Conservation (phyloP, 2,797 vertebrate genomes). For the Bradypus variegatus region DNA sequence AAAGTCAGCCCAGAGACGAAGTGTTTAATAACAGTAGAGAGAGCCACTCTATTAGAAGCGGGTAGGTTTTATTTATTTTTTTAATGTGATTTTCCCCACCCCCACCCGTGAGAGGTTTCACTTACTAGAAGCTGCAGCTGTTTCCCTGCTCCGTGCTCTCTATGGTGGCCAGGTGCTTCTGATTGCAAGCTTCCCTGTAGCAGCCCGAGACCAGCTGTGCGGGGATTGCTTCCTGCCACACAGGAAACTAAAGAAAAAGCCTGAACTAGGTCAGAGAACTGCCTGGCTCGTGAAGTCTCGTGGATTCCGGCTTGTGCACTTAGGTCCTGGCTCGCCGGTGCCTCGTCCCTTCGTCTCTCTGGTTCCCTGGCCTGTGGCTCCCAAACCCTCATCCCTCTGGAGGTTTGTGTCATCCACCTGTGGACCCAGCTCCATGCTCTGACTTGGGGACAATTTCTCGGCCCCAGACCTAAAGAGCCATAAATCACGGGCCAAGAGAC, state of each 20-base stretch:
- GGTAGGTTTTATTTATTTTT: slow-evolving; percentile 24
- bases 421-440: background rate
- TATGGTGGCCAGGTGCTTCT: slow-evolving; percentile 40
- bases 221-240: slow-evolving; percentile 46
- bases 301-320: background rate
- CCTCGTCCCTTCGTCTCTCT: background rate
- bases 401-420: background rate
- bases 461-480: background rate
- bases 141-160: background rate
- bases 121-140: slow-evolving; percentile 13
- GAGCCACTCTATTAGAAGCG: background rate
- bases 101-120: background rate
- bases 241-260: slow-evolving; percentile 32
- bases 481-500: background rate
- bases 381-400: background rate
- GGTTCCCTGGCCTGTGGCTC: background rate
- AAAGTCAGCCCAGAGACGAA: slow-evolving; percentile 23
- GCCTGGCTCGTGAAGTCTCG: slow-evolving; percentile 44
- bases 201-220: slow-evolving; percentile 42
- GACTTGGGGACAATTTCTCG: background rate
- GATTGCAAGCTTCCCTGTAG: slow-evolving; percentile 21
- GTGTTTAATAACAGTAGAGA: slow-evolving; percentile 39
- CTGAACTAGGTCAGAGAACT: slow-evolving; percentile 55
- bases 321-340: background rate
- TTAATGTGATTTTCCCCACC: background rate